Evolutionary conservation across 2,113 vertebrate species (phyloP), one percentile per base, ranked within the genome.

Genomic region (Chlamydotis undulata): DNA sequence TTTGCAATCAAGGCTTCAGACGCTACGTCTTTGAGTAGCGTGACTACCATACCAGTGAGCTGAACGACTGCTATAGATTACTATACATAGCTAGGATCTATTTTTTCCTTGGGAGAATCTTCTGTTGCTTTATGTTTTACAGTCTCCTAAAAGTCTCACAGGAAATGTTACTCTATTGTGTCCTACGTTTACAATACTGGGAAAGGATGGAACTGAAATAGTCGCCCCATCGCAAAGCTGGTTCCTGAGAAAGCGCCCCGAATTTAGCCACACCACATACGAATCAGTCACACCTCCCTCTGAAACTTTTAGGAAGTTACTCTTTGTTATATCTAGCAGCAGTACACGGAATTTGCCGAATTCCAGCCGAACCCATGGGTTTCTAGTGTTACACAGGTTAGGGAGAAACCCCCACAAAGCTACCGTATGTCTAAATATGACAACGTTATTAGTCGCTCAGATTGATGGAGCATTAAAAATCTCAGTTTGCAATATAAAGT

Each of bases 121-220:
- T 92, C 85, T 89, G 61, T 71, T 85, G 88, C 76, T 85, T 87
- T 80, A 84, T 78, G 68, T 61, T 88, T 70, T 47, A 55, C 77
- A 78, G 29, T 57, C 61, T 47, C 14, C 39, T 70, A 73, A 69
- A 63, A 82, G 35, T 26, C 93, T 94, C 59, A 92, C 96, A 98
- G 98, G 98, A 98, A 98, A 93, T 0, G 14, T 22, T 82, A 45
- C 83, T 71, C 94, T 93, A 98, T 98, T 98, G 98, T 98, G 91
- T 93, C 92, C 78, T 65, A 39, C 82, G 60, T 71, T 89, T 87
- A 98, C 98, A 98, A 97, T 98, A 75, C 96, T 98, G 98, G 98
- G 97, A 98, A 96, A 98, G 97, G 94, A 97, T 85, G 94, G 89
- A 90, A 94, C 96, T 3, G 29, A 96, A 97, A 84, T 25, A 83